Conservation (phyloP, 2,797 vertebrate genomes). For the Mormyrops attenuatus region DNA sequence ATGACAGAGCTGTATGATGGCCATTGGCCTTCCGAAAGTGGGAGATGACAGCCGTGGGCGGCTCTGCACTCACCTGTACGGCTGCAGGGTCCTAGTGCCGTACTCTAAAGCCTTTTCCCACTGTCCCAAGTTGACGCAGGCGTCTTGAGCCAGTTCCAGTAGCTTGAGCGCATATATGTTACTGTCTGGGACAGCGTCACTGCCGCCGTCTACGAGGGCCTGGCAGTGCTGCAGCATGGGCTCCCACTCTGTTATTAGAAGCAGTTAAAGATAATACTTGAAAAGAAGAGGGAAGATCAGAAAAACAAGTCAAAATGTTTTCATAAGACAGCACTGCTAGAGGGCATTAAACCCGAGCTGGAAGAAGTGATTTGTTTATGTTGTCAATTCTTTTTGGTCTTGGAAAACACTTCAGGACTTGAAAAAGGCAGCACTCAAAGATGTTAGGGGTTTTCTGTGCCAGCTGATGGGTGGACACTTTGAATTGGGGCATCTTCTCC, state of each 20-base stretch:
- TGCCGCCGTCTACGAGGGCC: slow-evolving; percentile 52
- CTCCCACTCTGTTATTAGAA: slow-evolving; percentile 68
- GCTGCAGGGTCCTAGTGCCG: slow-evolving; percentile 66
- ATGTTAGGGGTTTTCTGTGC: neutral
- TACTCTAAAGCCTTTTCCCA: slow-evolving; percentile 74
- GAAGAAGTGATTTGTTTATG: neutral
- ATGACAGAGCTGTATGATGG: neutral
- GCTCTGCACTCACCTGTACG: slow-evolving; percentile 51
- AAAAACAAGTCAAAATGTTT: neutral
- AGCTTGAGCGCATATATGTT: slow-evolving; percentile 82
- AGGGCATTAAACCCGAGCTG: neutral
- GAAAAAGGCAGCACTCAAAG: neutral
- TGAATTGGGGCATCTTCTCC: neutral
- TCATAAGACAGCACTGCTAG: neutral
- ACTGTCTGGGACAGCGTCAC: slow-evolving; percentile 65
- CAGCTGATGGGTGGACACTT: neutral
- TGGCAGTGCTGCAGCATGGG: slow-evolving; percentile 57
- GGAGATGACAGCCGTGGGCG: neutral
- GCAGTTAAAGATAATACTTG: slow-evolving; percentile 59
- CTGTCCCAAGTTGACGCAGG: slow-evolving; percentile 70
- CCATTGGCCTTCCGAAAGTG: neutral
- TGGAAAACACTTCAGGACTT: neutral
- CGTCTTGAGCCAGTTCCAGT: slow-evolving; percentile 79
- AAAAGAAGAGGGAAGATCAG: neutral
- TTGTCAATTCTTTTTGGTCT: neutral